Conservation (phyloP, 2,113 vertebrate species). For the Ariopsis seemanni region DNA sequence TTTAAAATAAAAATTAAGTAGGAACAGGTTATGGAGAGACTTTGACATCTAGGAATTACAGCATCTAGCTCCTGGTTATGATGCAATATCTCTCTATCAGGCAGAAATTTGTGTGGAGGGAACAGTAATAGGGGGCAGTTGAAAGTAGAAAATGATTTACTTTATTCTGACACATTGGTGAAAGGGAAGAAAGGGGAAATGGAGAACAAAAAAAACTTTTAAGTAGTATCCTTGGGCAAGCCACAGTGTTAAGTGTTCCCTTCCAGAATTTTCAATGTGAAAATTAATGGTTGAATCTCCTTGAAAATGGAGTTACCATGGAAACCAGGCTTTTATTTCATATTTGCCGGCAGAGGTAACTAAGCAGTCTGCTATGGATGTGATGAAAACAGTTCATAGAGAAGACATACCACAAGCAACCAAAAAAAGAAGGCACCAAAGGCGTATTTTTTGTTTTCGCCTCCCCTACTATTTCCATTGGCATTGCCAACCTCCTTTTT, state of each 20-base stretch:
- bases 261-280: constrained; percentile 66
- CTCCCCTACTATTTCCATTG: constrained; percentile 14
- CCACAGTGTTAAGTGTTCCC: constrained; percentile 56
- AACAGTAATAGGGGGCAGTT: constrained; percentile 53
- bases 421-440: constrained; percentile 29
- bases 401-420: constrained; percentile 29
- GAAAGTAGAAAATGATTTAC: constrained; percentile 60
- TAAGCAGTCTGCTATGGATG: constrained; percentile 50
- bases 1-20: constrained; percentile 51
- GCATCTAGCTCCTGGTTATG: constrained; percentile 48
- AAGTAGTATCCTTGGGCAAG: constrained; percentile 33
- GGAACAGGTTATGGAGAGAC: constrained; percentile 47
- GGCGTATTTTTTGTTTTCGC: neutral
- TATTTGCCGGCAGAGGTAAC: constrained; percentile 59
- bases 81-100: constrained; percentile 52
- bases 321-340: constrained; percentile 68
- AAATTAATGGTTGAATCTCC: constrained; percentile 72
- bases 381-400: constrained; percentile 42
- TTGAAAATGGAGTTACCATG: constrained; percentile 75
- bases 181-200: constrained; percentile 30
- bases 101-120: constrained; percentile 40
- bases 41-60: constrained; percentile 52
- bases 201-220: constrained; percentile 43
- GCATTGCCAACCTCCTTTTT: constrained; percentile 8
- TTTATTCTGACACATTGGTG: constrained; percentile 62